phyloP scores from a whole-genome alignment of 2,797 vertebrate species.

The Molothrus ater region DNA sequence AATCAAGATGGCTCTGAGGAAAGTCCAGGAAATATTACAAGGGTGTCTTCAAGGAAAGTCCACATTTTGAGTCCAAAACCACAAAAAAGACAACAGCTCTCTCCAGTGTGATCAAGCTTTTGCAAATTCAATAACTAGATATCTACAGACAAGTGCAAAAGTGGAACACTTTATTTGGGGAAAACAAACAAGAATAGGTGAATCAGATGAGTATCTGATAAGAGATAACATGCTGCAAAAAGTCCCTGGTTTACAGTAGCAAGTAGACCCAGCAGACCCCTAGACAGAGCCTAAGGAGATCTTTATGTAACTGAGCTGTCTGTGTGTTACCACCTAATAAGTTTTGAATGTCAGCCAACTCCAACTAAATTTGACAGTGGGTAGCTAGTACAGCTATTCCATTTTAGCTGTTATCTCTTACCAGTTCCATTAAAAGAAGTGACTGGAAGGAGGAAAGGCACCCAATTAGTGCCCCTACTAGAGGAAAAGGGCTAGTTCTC shows the following conservation, averaged over 20 bases:
- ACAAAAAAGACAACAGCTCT: fast-evolving
- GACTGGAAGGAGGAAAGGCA: background rate
- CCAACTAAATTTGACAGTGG: background rate
- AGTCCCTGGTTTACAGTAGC: background rate
- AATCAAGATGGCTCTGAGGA: background rate
- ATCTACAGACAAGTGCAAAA: background rate
- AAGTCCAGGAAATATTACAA: background rate
- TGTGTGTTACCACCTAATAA: background rate
- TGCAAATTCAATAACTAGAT: background rate
- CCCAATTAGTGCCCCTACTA: background rate
- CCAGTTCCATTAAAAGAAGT: conserved; percentile 20
- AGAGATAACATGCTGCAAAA: background rate
- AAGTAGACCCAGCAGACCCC: background rate
- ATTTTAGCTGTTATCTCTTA: conserved; percentile 14
- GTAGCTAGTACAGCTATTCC: conserved; percentile 23
- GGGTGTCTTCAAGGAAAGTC: background rate
- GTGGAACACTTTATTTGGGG: background rate
- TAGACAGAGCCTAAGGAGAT: background rate
- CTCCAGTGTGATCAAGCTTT: background rate
- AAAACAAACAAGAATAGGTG: background rate
- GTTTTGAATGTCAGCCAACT: conserved; percentile 37
- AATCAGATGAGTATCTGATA: background rate
- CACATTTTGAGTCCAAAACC: background rate
- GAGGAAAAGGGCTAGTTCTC: background rate
- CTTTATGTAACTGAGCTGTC: conserved; percentile 19